A percentile compares a stretch with the other conserved stretches of the same genome.
These are phyloP conservation scores for Felis chaus DNA, from an alignment of 2,113 vertebrate genomes.

Conservation along the genomic window DNA sequence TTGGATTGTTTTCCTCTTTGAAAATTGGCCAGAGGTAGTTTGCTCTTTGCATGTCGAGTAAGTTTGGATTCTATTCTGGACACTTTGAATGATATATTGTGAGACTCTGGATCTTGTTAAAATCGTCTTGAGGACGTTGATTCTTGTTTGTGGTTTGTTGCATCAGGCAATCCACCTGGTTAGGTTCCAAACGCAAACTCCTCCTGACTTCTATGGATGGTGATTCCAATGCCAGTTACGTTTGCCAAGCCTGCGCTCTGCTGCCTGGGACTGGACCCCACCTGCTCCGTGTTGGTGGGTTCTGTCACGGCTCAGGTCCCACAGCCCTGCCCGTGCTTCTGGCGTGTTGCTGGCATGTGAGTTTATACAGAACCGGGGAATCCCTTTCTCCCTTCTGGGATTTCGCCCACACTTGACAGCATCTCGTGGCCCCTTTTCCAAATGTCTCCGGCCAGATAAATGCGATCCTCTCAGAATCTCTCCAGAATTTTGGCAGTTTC, in stretches of 20 bases:
- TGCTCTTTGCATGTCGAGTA: no score
- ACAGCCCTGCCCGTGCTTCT: accelerated
- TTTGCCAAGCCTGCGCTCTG: not conserved
- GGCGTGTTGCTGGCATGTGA: accelerated
- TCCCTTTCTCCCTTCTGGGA: not conserved
- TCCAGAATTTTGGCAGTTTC: not conserved
- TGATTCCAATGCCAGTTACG: not conserved
- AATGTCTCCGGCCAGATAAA: not conserved
- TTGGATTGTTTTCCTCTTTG: not conserved
- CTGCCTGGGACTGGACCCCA: not conserved
- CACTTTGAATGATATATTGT: accelerated
- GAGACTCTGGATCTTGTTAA: not conserved
- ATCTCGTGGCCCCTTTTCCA: not conserved
- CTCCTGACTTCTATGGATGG: not conserved
- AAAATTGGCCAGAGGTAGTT: not conserved
- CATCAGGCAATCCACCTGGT: accelerated
- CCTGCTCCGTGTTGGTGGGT: accelerated
- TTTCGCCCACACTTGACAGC: not conserved
- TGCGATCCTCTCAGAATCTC: not conserved
- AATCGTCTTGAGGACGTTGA: not conserved
- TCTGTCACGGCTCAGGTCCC: not conserved
- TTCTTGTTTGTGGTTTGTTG: not conserved
- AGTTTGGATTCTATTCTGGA: not conserved
- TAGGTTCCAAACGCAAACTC: not conserved
- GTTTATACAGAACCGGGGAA: not conserved